A percentile compares a stretch with the other conserved stretches of the same genome.
phyloP scores from a whole-genome alignment of 2,113 vertebrate genomes.

The Conger conger region DNA sequence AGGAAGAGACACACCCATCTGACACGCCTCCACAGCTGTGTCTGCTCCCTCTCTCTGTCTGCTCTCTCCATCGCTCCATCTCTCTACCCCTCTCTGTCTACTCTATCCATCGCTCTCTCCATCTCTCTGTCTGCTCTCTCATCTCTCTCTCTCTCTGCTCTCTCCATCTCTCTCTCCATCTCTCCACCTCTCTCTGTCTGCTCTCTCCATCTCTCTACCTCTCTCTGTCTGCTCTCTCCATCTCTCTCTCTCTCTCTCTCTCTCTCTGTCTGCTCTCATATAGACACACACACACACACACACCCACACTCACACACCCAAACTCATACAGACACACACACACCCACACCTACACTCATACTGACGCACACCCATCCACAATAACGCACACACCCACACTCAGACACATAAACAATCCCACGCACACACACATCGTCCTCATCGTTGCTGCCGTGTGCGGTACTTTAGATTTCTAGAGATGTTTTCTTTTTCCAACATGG shows the following conservation, averaged over 20 bases:
- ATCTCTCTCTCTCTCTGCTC: neutral
- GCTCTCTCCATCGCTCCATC: neutral
- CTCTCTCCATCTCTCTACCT: too few species aligned
- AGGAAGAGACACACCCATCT: neutral
- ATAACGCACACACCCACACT: conserved; percentile 17
- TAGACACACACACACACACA: conserved; percentile 11
- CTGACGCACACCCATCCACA: neutral
- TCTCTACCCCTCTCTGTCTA: too few species aligned
- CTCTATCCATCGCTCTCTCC: neutral
- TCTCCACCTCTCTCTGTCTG: too few species aligned
- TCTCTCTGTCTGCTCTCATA: too few species aligned
- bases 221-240: neutral
- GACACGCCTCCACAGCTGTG: neutral
- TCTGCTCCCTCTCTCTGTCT: neutral
- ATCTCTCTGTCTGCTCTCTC: neutral
- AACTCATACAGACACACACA: conserved; percentile 5
- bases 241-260: neutral
- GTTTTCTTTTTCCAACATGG: neutral
- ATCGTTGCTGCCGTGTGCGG: too few species aligned
- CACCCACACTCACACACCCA: neutral
- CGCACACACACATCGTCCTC: neutral
- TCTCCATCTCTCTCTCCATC: neutral
- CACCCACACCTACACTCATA: conserved; percentile 9
- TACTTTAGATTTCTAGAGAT: too few species aligned
- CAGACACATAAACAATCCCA: neutral